These are phyloP conservation scores for Platynereis dumerilii DNA, from an alignment of 2,888 invertebrate genomes.

Conservation along the genomic window DNA sequence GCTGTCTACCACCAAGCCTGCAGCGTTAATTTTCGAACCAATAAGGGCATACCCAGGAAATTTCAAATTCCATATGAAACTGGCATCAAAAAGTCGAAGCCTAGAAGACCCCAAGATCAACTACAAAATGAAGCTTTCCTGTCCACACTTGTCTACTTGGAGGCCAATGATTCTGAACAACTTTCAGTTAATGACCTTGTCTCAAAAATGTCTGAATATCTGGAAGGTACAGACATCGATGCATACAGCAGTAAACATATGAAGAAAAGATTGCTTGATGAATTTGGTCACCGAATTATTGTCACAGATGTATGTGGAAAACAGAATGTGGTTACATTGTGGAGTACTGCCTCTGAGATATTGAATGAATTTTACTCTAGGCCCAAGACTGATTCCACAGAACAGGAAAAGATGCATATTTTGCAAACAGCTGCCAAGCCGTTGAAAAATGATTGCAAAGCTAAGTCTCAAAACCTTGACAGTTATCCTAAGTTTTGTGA, in stretches of 20 bases:
- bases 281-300: slow-evolving; percentile 36
- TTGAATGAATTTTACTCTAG: slow-evolving; percentile 28
- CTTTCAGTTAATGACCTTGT: slow-evolving; percentile 9
- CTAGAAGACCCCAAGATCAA: not conserved
- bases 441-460: slow-evolving; percentile 41
- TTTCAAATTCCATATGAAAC: not conserved
- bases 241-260: slow-evolving; percentile 30
- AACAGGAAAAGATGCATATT: slow-evolving; percentile 31
- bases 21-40: slow-evolving; percentile 17
- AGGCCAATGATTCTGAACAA: slow-evolving; percentile 25
- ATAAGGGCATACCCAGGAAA: not conserved
- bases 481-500: slow-evolving; percentile 33
- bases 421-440: slow-evolving; percentile 40
- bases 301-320: slow-evolving; percentile 36
- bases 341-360: slow-evolving; percentile 30
- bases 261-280: slow-evolving; percentile 34
- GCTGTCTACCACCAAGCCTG: slow-evolving; percentile 20
- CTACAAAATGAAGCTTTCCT: slow-evolving; percentile 11
- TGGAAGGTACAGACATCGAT: slow-evolving; percentile 5
- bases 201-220: slow-evolving; percentile 5
- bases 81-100: not conserved
- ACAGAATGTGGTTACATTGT: slow-evolving; percentile 36
- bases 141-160: slow-evolving; percentile 9
- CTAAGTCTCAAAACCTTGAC: slow-evolving; percentile 11
- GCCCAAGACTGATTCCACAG: slow-evolving; percentile 20